Conservation (phyloP, 1,140 invertebrate species). For the Choristoneura fumiferana region DNA sequence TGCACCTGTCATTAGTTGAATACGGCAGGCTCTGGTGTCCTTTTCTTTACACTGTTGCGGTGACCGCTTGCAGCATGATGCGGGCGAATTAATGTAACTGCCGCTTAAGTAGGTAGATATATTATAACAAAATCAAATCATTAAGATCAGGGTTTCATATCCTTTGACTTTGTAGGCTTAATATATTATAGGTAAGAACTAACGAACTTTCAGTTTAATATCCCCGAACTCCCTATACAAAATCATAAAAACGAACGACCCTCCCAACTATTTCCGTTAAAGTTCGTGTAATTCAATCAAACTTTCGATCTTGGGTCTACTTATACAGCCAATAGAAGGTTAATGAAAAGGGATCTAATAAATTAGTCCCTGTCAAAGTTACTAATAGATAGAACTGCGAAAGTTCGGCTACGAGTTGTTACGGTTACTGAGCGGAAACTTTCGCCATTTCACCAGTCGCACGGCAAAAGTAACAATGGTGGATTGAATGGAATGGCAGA, state of each 20-base stretch:
- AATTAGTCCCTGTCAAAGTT: conserved; percentile 18
- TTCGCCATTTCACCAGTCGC: conserved; percentile 13
- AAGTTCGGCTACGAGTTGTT: conserved; percentile 6
- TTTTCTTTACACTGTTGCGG: too few relatives aligned
- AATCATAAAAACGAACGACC: conserved; percentile 3
- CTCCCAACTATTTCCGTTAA: conserved; percentile 12
- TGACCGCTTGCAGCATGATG: too few relatives aligned
- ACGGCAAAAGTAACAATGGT: conserved; percentile 14
- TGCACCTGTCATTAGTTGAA: too few relatives aligned
- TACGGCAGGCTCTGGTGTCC: too few relatives aligned
- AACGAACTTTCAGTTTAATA: too few relatives aligned
- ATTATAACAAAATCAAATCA: too few relatives aligned
- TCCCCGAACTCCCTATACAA: neutral
- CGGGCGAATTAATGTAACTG: too few relatives aligned
- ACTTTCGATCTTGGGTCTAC: conserved; percentile 15
- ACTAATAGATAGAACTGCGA: conserved; percentile 17
- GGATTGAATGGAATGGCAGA: conserved; percentile 14
- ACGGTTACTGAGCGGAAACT: conserved; percentile 9
- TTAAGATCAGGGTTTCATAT: too few relatives aligned
- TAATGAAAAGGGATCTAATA: conserved; percentile 21
- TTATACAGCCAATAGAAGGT: conserved; percentile 15
- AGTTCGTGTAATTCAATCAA: conserved; percentile 17
- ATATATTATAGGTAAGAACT: too few relatives aligned
- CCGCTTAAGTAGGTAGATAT: too few relatives aligned
- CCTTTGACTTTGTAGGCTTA: too few relatives aligned